Evolutionary conservation across 2,888 invertebrate genomes (phyloP), one percentile per base, ranked within the genome.

Genomic region (Pteria penguin): DNA sequence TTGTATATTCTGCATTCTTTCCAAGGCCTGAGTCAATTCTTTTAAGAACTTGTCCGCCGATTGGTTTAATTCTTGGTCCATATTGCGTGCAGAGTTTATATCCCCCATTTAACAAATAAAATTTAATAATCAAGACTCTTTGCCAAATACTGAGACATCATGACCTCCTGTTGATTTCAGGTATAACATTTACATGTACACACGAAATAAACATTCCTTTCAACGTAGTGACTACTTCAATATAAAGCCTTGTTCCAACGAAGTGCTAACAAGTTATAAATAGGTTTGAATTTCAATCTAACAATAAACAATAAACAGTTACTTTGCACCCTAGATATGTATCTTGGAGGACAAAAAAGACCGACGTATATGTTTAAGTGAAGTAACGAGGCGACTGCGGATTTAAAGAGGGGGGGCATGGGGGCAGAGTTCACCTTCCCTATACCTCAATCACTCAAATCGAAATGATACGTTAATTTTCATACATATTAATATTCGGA

Each of bases 1-100:
- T 22, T 31, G 57, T 32, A 68, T 68, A 33, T 55, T 24, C 14
- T 68, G 29, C 68, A 68, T 68, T 26, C 68, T 55, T 32, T 57
- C 57, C 32, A 68, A 24, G 22, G 68, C 45, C 57, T 68, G 57
- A 24, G n/a, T 55, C 14, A 68, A 57, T 18, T 32, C 52, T 14
- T 55, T 54, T 24, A 68, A 26, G 24, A 68, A 68, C 33, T 22
- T 22, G 14, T 68, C 68, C 11, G 68, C 58, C n/a, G 68, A 68
- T 31, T 68, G 29, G 26, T 68, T 68, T 33, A 57, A 45, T 18
- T 8, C 45, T 18, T 8, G 0, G 45, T 45, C 45, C 45, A 18
- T 45, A 14, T 14, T 18, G 18, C 45, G 11, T 45, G 8, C 18
- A 45, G 11, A 14, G 8, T 45, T 45, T 45, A 45, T 45, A 14